Base-by-base conservation (phyloP, 2,797 vertebrate species). In the Cossypha polioptera region DNA sequence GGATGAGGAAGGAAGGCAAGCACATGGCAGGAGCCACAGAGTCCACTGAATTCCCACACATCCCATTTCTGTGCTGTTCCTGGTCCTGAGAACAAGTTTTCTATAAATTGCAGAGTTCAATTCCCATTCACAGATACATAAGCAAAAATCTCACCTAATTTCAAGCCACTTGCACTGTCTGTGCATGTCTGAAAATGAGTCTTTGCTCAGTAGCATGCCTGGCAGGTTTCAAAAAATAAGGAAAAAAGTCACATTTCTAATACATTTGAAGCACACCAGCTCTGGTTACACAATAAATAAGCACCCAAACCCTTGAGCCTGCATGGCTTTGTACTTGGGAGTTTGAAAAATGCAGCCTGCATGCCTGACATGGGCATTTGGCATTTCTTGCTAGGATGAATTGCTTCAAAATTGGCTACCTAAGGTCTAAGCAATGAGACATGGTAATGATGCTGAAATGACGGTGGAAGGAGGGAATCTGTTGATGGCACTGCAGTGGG, bases 351-450 rank as follows among this genome's bases (percentile, higher is more conserved):
- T 4, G n/a, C 68, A 80, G 58, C 42, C 78, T 69, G 78, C 83
- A 55, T 0, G 5, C 21, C 91, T 73, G 76, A 91, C 66, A 29
- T 10, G 42, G 85, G 63, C 51, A 50, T 69, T 88, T 67, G 94
- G 89, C 87, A 72, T 88, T 92, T 94, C 82, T 73, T 73, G 45
- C 0, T 5, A 88, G 71, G 87, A 81, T 62, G 59, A 91, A 96
- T 94, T 88, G 82, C 89, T 95, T 91, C 62, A 69, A 86, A 96
- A 96, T 95, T 92, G 94, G 85, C 89, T 96, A 97, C 95, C 94
- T 92, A 88, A 96, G 91, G 89, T 92, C 95, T 84, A 79, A 94
- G 92, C 92, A 91, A 94, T 79, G 69, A 96, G 87, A 92, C 73
- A 76, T 50, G 48, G 89, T 90, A 94, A 96, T 90, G 91, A 91